These are phyloP conservation scores for Drosophila atripex DNA, from an alignment of 2,888 invertebrate genomes.

Conservation along the genomic window DNA sequence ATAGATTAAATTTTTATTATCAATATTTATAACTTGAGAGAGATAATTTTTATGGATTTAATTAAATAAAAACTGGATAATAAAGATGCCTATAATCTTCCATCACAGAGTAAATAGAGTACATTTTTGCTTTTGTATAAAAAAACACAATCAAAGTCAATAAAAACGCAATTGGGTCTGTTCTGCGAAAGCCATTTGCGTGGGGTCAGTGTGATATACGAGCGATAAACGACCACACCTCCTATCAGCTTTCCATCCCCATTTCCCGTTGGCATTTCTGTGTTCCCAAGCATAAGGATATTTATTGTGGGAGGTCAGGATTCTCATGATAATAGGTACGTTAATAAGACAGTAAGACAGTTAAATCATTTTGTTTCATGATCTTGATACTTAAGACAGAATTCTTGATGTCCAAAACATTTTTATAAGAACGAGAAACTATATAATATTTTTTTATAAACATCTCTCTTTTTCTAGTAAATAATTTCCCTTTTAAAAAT, in stretches of 20 bases:
- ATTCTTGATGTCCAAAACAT: too few species aligned
- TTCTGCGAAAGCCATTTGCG: conserved; percentile 41
- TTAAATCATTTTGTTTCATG: background rate
- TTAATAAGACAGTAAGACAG: conserved; percentile 67
- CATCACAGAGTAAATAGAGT: too few species aligned
- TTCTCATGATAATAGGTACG: conserved; percentile 64
- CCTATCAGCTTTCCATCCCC: background rate
- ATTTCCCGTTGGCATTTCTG: background rate
- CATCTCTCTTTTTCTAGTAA: too few species aligned
- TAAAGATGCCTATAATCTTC: too few species aligned
- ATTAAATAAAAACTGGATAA: too few species aligned
- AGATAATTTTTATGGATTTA: too few species aligned
- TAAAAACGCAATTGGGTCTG: conserved; percentile 60
- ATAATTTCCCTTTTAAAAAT: too few species aligned
- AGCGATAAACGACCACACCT: conserved; percentile 46
- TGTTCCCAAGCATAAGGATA: conserved; percentile 5
- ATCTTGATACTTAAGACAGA: too few species aligned
- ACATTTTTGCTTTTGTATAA: background rate
- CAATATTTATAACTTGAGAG: too few species aligned
- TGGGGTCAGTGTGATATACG: conserved; percentile 61
- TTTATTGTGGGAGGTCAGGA: conserved; percentile 71
- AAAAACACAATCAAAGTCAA: conserved; percentile 24
- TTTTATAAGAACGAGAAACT: too few species aligned
- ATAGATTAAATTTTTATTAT: too few species aligned
- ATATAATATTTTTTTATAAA: too few species aligned